These are phyloP conservation scores for Sarcophaga variegata DNA, from an alignment of 2,888 invertebrate species.

Conservation along the genomic window DNA sequence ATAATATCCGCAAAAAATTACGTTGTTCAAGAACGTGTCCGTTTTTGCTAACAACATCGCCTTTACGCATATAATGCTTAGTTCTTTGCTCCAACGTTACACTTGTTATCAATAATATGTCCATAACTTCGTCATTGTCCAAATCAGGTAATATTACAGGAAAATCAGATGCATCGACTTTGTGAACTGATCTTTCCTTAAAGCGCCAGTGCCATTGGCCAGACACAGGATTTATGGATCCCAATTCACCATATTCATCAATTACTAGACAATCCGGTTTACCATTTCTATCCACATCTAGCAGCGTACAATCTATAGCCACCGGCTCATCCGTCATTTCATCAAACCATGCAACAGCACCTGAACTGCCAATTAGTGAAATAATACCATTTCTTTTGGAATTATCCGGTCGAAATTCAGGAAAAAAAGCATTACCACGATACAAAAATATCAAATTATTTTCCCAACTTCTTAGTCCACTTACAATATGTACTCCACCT, in stretches of 20 bases:
- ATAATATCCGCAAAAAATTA: slow-evolving; percentile 86
- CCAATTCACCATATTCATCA: slow-evolving; percentile 86
- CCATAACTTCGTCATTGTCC: slow-evolving; percentile 87
- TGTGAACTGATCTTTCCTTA: slow-evolving; percentile 77
- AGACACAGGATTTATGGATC: slow-evolving; percentile 85
- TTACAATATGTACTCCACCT: slow-evolving; percentile 87
- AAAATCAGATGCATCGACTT: slow-evolving; percentile 85
- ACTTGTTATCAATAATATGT: slow-evolving; percentile 85
- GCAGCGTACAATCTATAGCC: slow-evolving; percentile 87
- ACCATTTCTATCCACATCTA: slow-evolving; percentile 88
- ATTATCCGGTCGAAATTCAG: slow-evolving; percentile 82
- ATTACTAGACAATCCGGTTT: slow-evolving; percentile 89
- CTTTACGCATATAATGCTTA: slow-evolving; percentile 73
- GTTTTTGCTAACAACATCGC: slow-evolving; percentile 63
- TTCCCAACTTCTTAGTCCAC: slow-evolving; percentile 85
- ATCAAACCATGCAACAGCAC: slow-evolving; percentile 89
- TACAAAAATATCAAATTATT: slow-evolving; percentile 89
- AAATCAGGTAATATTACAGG: slow-evolving; percentile 88
- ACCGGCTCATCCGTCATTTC: slow-evolving; percentile 87
- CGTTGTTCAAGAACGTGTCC: slow-evolving; percentile 82
- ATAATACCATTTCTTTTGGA: slow-evolving; percentile 85
- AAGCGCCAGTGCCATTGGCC: slow-evolving; percentile 84
- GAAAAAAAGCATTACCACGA: slow-evolving; percentile 86
- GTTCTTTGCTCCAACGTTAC: slow-evolving; percentile 77
- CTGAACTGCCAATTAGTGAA: slow-evolving; percentile 87